phyloP scores from a whole-genome alignment of 2,888 invertebrate species.

The Netelia fuscicornis region DNA sequence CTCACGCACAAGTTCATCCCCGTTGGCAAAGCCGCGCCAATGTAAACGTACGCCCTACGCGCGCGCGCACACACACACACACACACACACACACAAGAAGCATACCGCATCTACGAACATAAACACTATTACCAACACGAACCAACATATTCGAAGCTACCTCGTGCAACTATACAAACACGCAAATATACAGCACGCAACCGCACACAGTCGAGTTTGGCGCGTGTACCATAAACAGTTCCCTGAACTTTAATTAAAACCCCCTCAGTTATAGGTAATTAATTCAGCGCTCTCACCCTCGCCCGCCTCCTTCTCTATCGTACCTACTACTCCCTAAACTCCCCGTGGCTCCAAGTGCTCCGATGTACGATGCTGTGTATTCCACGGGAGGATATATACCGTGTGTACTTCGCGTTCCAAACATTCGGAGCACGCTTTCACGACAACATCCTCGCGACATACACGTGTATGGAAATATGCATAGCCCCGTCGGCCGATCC shows the following conservation, averaged over 20 bases:
- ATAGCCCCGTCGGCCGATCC: too few species aligned
- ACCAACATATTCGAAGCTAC: slow-evolving; percentile 16
- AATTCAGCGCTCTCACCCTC: slow-evolving; percentile 68
- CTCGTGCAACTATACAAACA: slow-evolving; percentile 49
- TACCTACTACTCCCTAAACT: slow-evolving; percentile 49
- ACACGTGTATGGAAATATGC: too few species aligned
- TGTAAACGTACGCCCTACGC: neutral
- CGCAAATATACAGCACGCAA: slow-evolving; percentile 57
- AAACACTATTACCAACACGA: slow-evolving; percentile 18
- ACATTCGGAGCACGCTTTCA: slow-evolving; percentile 46
- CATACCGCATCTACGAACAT: neutral
- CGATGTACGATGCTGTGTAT: slow-evolving; percentile 40
- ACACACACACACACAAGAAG: slow-evolving; percentile 9
- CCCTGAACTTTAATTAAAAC: slow-evolving; percentile 76
- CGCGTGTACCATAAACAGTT: slow-evolving; percentile 72
- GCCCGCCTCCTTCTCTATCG: slow-evolving; percentile 10
- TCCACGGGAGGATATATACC: slow-evolving; percentile 12
- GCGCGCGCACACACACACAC: slow-evolving; percentile 13
- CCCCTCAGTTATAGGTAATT: slow-evolving; percentile 75
- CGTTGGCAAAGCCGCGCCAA: slow-evolving; percentile 31
- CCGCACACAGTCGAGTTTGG: slow-evolving; percentile 52
- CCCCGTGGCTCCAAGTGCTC: slow-evolving; percentile 36
- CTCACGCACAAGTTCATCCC: slow-evolving; percentile 47
- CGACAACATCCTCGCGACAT: neutral
- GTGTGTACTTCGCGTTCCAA: slow-evolving; percentile 42